Evolutionary conservation across 2,113 vertebrate genomes (phyloP), one percentile per base, ranked within the genome.

Genomic region (Columba livia): DNA sequence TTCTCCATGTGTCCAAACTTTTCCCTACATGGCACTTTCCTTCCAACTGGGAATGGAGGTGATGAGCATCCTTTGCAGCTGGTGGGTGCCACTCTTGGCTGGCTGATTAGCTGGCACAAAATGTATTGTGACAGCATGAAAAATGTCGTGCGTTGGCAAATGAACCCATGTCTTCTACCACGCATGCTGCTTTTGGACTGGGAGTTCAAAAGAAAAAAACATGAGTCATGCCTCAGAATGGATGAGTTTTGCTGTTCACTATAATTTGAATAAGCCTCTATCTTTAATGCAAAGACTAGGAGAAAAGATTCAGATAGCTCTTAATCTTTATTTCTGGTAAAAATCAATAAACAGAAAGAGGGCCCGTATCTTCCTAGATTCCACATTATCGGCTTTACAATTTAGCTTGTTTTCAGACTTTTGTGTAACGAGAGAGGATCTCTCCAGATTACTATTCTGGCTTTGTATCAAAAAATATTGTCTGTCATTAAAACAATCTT

Each of bases 51-150:
- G 81, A 79, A 53, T 25, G 65, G 85, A 90, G 88, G 79, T 75
- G 64, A 85, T 89, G 51, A 56, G n/a, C 34, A 7, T 85, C 86
- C 80, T 95, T 86, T 94, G 74, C 73, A 93, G 96, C 95, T 97
- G 88, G 77, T 96, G 97, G 96, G 95, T 97, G 97, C 90, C 96
- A 93, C 94, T 96, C 93, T 96, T 96, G 97, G 96, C 96, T 82
- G 95, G 90, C 61, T 88, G 62, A 70, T 85, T 44, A 89, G 80
- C 93, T 97, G 97, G 93, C 97, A 91, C 74, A 77, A 88, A 78
- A 66, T 86, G 72, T 91, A 85, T 91, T 93, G 94, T 97, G 93
- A 91, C 74, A 62, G 94, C 74, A 91, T 95, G 96, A 96, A 95
- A 93, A 98, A 96, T 95, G 95, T 94, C 79, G 60, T 96, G 96